phyloP scores from a whole-genome alignment of 1,140 invertebrate genomes.

The Nasonia longicornis region DNA sequence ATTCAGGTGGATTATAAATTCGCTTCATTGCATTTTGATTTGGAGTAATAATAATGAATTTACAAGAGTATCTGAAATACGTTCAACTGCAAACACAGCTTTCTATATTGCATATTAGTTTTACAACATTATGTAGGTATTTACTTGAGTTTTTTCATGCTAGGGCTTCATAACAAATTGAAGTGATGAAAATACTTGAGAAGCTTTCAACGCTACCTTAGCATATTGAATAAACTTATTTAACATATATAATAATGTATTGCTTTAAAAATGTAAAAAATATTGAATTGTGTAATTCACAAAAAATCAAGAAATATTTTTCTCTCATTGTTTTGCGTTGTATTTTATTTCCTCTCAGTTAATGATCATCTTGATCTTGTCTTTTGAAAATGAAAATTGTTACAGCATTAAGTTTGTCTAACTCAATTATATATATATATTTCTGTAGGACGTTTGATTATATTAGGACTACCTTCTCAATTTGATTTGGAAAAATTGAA shows the following conservation, averaged over 20 bases:
- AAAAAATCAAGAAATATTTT: not conserved
- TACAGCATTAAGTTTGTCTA: constrained; percentile 12
- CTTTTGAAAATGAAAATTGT: not conserved
- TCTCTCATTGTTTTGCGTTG: not conserved
- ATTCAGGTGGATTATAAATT: too few species aligned
- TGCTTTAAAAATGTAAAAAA: not conserved
- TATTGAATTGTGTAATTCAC: not conserved
- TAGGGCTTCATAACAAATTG: constrained; percentile 19
- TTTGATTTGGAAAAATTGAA: not conserved
- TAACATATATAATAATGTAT: too few species aligned
- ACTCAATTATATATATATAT: constrained; percentile 6
- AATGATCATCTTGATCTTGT: not conserved
- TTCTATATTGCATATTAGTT: constrained; percentile 10
- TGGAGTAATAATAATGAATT: not conserved
- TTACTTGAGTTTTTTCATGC: not conserved
- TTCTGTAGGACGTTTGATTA: not conserved
- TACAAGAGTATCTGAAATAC: not conserved
- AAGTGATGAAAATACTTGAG: constrained; percentile 17
- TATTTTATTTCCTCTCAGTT: not conserved
- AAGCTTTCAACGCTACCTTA: not conserved
- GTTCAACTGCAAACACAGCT: not conserved
- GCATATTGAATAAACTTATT: not conserved
- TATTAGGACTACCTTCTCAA: not conserved
- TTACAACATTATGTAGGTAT: not conserved
- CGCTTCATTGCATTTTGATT: not conserved